These are phyloP conservation scores for Vulpes vulpes DNA, from an alignment of 2,113 vertebrate genomes.

Conservation along the genomic window DNA sequence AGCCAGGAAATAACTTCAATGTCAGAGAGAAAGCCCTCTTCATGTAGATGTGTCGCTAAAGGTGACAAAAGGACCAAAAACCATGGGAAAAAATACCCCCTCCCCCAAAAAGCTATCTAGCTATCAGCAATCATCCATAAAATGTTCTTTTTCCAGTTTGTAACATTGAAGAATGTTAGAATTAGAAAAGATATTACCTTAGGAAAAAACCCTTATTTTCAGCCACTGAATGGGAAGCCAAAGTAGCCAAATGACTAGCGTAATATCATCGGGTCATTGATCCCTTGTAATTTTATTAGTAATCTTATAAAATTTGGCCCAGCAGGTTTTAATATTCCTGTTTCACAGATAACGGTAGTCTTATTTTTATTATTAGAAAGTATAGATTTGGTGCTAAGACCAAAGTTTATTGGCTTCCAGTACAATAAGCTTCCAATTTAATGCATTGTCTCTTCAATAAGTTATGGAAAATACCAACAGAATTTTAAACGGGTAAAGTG, in stretches of 20 bases:
- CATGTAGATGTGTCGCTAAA: neutral
- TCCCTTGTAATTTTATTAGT: neutral
- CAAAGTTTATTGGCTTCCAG: neutral
- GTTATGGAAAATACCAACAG: neutral
- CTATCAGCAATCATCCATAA: neutral
- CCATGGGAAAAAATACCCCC: neutral
- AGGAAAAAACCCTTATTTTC: neutral
- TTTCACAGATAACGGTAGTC: neutral
- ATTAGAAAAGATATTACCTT: neutral
- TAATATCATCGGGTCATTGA: neutral
- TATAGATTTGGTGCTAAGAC: neutral
- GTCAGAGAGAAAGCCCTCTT: slow-evolving; percentile 7
- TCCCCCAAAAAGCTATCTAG: neutral
- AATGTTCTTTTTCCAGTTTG: neutral
- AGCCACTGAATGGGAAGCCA: neutral
- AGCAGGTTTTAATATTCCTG: neutral
- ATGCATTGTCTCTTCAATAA: neutral
- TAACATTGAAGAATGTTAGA: neutral
- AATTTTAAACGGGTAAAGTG: neutral
- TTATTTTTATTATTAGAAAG: neutral
- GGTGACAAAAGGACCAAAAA: neutral
- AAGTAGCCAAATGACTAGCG: neutral
- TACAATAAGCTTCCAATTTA: neutral
- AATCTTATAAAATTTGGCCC: neutral
- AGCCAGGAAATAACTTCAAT: slow-evolving; percentile 32